A percentile compares a stretch with the other conserved stretches of the same genome.
Evolutionary conservation across 2,888 invertebrate genomes (phyloP).

Genomic region (Steinernema scapterisci): DNA sequence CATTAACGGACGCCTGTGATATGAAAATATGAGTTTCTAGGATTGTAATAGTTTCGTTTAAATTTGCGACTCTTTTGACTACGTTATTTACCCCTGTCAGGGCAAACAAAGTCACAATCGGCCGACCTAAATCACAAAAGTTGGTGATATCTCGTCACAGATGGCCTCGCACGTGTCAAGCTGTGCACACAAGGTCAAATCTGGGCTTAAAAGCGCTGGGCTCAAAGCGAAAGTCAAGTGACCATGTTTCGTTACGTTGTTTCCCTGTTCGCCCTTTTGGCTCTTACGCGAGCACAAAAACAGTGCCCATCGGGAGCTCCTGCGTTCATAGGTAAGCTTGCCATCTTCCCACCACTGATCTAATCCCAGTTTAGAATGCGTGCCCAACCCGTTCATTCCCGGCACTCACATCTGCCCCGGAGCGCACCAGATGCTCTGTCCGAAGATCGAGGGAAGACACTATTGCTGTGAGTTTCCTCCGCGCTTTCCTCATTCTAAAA

Average conservation of each 20-base stretch:
- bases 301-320: conserved; percentile 1
- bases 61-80: neutral
- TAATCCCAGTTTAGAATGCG: conserved; percentile 6
- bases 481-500: neutral
- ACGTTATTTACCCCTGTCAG: neutral
- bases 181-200: neutral
- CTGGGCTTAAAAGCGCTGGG: neutral
- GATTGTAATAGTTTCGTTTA: neutral
- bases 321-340: neutral
- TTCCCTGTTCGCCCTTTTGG: neutral
- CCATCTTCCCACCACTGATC: neutral
- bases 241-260: neutral
- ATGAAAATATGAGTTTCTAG: too few relatives aligned
- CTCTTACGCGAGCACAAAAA: neutral
- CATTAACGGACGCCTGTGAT: too few relatives aligned
- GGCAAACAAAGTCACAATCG: neutral
- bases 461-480: neutral
- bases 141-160: too few relatives aligned
- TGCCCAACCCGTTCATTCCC: neutral
- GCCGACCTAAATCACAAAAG: neutral
- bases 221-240: neutral
- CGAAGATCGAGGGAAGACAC: neutral
- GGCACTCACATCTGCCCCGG: conserved; percentile 13
- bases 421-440: neutral
- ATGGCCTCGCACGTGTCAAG: neutral